Evolutionary conservation across 1,140 invertebrate genomes (phyloP), one percentile per base, ranked within the genome.

Genomic region (Diabrotica virgifera): DNA sequence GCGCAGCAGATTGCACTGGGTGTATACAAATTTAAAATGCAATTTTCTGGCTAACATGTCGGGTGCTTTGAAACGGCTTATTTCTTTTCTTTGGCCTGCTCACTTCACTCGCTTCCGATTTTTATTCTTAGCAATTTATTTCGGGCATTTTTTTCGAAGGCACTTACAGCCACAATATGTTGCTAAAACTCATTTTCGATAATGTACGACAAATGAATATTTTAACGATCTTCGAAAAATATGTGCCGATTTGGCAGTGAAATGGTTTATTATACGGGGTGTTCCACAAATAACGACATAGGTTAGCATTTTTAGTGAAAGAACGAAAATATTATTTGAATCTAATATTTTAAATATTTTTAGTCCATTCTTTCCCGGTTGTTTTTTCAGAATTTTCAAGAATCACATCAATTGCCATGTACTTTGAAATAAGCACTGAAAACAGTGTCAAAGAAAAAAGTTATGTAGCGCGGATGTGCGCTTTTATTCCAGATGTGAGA

Each of bases 11-110:
- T 54, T 54, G 9, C 52, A 54, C 12, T 35, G 52, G 12, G 52
- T 54, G 52, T 54, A 54, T 54, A 36, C 37, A 58, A 58, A 8
- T 58, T 37, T 58, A 58, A 12, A 58, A 58, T 58, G 36, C 36
- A 58, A 58, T 58, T 58, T 58, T 58, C 56, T 58, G 35, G 56
- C 37, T 57, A 57, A 36, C 35, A n/a, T 13, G 56, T 58, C 56
- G 56, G 56, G 37, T 5, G 56, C 56, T 58, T 46, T 58, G 56
- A 38, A 11, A 58, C 5, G 5, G 35, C 37, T 58, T 38, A 58
- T 58, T 58, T 37, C 56, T n/a, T 58, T 46, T 38, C 12, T 58
- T 58, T 38, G 35, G 12, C 35, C 13, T 55, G 8, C 24, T 14
- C 53, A 55, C 35, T 14, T 36, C 13, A 36, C n/a, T 13, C 35